phyloP scores from a whole-genome alignment of 2,888 invertebrate genomes.

The Phyllotreta cruciferae region DNA sequence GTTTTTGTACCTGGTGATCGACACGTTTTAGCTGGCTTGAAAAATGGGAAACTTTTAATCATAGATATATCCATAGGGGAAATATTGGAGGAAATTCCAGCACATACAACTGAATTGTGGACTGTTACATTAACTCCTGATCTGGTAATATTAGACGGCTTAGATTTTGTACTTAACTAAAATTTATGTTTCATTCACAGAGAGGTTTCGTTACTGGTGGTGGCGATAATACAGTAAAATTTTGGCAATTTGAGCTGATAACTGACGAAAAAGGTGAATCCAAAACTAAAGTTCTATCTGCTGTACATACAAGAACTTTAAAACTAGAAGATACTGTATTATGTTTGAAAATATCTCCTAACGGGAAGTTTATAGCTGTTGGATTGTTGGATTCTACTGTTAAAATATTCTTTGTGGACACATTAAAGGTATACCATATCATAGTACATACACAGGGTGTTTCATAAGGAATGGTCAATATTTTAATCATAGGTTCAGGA shows the following conservation, averaged over 20 bases:
- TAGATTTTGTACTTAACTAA: not conserved
- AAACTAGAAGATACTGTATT: conserved; percentile 88
- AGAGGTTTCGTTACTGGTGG: conserved; percentile 85
- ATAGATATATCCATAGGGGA: conserved; percentile 84
- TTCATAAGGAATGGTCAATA: too few species aligned
- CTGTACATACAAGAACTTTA: conserved; percentile 81
- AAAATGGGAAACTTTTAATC: conserved; percentile 82
- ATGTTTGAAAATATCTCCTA: conserved; percentile 82
- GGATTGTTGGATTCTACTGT: conserved; percentile 92
- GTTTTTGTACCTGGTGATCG: conserved; percentile 91
- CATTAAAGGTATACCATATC: conserved; percentile 76
- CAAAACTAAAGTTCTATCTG: conserved; percentile 74
- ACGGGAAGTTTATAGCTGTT: conserved; percentile 87
- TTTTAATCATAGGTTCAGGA: too few species aligned
- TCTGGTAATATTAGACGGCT: conserved; percentile 63
- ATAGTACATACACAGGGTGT: not conserved
- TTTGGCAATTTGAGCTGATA: conserved; percentile 93
- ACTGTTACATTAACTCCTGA: conserved; percentile 81
- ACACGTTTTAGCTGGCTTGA: conserved; percentile 86
- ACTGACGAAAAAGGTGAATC: conserved; percentile 69
- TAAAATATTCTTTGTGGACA: conserved; percentile 93
- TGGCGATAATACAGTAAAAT: conserved; percentile 87
- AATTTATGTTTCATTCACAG: conserved; percentile 58
- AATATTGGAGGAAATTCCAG: conserved; percentile 81
- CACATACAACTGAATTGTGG: conserved; percentile 80